phyloP scores from a whole-genome alignment of 1,140 invertebrate species.

The Propsilocerus akamusi region DNA sequence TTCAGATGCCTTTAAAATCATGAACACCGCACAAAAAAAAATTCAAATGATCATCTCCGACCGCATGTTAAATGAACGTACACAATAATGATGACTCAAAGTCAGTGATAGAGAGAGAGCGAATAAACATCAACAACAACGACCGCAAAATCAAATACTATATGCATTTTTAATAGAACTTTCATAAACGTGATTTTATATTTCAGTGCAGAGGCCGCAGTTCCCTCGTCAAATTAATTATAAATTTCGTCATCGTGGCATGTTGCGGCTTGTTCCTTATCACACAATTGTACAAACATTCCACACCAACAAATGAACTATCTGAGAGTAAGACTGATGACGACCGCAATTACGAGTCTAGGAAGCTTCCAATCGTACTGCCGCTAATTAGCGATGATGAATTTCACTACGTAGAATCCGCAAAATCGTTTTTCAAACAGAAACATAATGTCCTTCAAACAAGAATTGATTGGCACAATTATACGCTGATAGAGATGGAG shows the following conservation, averaged over 20 bases:
- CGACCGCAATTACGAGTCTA: not conserved
- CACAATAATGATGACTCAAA: too few species aligned
- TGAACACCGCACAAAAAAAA: too few species aligned
- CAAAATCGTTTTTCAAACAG: not conserved
- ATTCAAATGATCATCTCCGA: too few species aligned
- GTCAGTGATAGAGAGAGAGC: too few species aligned
- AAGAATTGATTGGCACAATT: conserved; percentile 76
- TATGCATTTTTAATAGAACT: too few species aligned
- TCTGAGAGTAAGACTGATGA: too few species aligned
- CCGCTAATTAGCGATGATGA: not conserved
- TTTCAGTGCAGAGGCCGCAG: not conserved
- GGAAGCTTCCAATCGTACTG: not conserved
- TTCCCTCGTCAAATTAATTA: not conserved
- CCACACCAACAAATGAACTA: not conserved
- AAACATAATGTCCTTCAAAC: conserved; percentile 10
- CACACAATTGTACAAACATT: not conserved
- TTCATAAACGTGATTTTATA: too few species aligned
- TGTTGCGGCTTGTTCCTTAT: not conserved
- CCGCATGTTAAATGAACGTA: too few species aligned
- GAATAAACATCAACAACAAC: too few species aligned
- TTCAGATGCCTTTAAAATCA: too few species aligned
- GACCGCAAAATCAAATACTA: too few species aligned
- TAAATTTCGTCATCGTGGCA: not conserved
- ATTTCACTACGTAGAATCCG: not conserved
- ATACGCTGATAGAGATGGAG: conserved; percentile 50